Percentiles rank a stretch among this genome's conserved stretches.
phyloP scores from a whole-genome alignment of 2,113 vertebrate genomes.

The Lucifuga dentata region DNA sequence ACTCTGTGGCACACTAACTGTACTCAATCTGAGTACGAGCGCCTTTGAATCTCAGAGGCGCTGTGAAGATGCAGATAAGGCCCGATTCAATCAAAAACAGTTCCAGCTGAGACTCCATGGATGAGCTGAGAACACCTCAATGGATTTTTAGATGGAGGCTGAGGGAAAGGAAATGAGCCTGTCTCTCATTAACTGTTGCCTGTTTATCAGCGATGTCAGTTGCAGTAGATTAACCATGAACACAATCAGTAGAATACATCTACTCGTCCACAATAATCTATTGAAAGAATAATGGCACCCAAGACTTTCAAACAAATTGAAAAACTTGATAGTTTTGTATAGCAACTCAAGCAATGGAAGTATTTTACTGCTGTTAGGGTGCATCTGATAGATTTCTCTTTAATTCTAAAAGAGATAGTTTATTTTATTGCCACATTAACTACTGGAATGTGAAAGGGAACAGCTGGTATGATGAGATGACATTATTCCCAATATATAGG shows the following conservation, averaged over 20 bases:
- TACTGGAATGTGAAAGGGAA: too few relatives aligned
- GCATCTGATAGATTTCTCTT: too few relatives aligned
- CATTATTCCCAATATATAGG: not conserved
- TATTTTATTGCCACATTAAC: too few relatives aligned
- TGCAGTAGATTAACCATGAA: constrained; percentile 55
- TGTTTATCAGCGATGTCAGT: constrained; percentile 52
- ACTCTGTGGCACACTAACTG: constrained; percentile 17
- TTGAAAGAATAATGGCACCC: not conserved
- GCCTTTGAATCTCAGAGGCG: constrained; percentile 29
- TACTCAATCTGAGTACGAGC: too few relatives aligned
- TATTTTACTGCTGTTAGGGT: not conserved
- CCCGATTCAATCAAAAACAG: constrained; percentile 32
- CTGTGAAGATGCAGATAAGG: constrained; percentile 4
- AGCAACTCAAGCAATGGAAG: not conserved
- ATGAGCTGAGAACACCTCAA: constrained; percentile 33
- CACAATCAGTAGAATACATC: constrained; percentile 45
- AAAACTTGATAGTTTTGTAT: not conserved
- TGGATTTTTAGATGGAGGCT: constrained; percentile 38
- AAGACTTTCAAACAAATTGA: constrained; percentile 26
- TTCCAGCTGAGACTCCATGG: constrained; percentile 26
- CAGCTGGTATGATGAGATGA: too few relatives aligned
- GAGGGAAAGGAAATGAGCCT: constrained; percentile 47
- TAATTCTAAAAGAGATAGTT: too few relatives aligned
- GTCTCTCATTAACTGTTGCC: constrained; percentile 52
- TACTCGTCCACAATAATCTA: constrained; percentile 24